Evolutionary conservation across 1,140 invertebrate species (phyloP), one percentile per base, ranked within the genome.

Genomic region (Eupristina koningsbergeri): DNA sequence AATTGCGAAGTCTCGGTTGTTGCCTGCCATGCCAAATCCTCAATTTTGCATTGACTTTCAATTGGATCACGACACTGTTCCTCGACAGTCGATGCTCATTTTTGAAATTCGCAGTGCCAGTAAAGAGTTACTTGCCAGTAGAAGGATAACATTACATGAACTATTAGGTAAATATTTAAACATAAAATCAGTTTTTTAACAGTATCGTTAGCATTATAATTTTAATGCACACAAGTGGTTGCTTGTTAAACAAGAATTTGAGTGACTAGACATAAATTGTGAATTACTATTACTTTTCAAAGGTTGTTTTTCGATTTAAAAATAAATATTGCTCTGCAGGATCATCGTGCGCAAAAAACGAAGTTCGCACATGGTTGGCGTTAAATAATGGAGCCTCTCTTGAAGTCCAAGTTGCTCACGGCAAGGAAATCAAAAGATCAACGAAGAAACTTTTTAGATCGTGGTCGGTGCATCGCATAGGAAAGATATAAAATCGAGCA

Each of bases 401-500:
- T 22, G 91, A 92, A 87, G 87, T 93, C 81, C 89, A 91, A 87
- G 89, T 93, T 31, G 89, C 89, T 63, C 91, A 92, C 80, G 92
- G 92, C 50, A 89, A 85, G n/a, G 91, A 92, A 83, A 61, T 91
- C 22, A 92, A 92, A 80, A 88, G 90, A 61, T 88, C 90, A 13
- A 80, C 90, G 11, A 89, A 92, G 75, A 91, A 91, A 84, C 84
- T 93, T 36, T 92, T 93, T 69, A 88, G 92, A 64, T 92, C 91
- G 77, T 93, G 92, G 92, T 93, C 92, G 0, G 91, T 93, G 0
- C 92, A 93, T 86, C 86, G 90, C 31, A 92, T 93, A 84, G 92
- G 92, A 45, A 93, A 92, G 85, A 92, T 93, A 85, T 90, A 85
- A 90, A n/a, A 0, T 58, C 22, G 26, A 6, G 31, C 29, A 31